phyloP scores from a whole-genome alignment of 2,797 vertebrate species.

The Trachops cirrhosus region DNA sequence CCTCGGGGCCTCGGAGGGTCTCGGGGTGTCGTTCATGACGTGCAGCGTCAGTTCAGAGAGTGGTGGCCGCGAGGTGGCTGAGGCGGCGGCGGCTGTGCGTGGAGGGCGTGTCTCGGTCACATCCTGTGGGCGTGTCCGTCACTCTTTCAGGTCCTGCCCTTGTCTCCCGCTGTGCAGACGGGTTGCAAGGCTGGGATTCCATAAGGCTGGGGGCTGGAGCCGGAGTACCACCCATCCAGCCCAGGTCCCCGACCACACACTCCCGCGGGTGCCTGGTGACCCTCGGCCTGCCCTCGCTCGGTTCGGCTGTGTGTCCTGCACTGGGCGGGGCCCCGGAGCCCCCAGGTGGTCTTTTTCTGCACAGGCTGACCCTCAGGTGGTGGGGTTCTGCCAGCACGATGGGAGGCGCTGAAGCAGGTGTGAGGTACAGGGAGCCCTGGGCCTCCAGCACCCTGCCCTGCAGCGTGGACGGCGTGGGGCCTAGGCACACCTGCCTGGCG shows the following conservation, averaged over 20 bases:
- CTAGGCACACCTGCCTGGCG: not conserved
- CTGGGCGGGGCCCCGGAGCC: not conserved
- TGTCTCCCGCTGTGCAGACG: not conserved
- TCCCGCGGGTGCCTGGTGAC: accelerated
- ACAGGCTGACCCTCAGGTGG: too few species aligned
- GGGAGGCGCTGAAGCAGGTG: not conserved
- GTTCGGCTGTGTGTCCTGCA: not conserved
- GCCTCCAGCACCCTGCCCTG: too few species aligned
- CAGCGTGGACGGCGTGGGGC: not conserved
- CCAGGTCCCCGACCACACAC: accelerated
- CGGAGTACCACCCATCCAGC: not conserved
- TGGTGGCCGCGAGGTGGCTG: not conserved
- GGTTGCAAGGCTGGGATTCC: not conserved
- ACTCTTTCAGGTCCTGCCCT: not conserved
- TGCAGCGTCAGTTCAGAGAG: not conserved
- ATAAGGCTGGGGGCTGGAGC: not conserved
- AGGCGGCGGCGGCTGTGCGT: accelerated
- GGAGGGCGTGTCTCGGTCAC: not conserved
- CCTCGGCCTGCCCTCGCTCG: not conserved
- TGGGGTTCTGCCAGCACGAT: not conserved
- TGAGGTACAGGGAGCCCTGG: not conserved
- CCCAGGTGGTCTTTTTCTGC: not conserved
- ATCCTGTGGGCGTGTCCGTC: not conserved
- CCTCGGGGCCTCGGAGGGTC: not conserved
- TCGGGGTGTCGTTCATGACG: too few species aligned